A percentile compares a stretch with the other conserved stretches of the same genome.
Conservation (phyloP, 2,797 vertebrate species). For the Pseudocheirus occidentalis region DNA sequence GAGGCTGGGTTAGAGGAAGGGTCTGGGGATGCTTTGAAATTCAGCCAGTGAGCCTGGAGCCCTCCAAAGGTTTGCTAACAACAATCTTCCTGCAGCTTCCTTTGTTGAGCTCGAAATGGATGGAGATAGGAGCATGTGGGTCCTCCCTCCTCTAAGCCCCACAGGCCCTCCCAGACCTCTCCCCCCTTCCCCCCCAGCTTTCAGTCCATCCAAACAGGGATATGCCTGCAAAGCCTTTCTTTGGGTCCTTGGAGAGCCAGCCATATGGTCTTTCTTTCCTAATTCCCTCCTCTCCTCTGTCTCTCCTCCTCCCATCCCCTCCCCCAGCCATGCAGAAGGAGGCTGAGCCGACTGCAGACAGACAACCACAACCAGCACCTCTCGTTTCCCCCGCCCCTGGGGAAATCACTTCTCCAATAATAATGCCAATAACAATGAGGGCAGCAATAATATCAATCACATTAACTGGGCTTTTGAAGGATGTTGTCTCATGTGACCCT, state of each 20-base stretch:
- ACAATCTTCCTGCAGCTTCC: background rate
- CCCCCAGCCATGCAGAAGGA: background rate
- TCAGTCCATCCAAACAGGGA: background rate
- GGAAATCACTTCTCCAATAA: background rate
- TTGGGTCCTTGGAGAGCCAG: background rate
- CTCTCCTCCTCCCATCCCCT: background rate
- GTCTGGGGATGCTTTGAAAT: background rate
- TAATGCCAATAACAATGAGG: background rate
- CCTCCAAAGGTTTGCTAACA: background rate
- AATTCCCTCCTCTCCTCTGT: background rate
- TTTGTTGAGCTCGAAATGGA: background rate
- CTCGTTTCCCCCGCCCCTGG: background rate
- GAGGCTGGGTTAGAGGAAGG: background rate
- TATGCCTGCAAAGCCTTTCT: background rate
- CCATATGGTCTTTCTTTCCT: constrained; percentile 17
- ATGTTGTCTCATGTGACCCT: background rate
- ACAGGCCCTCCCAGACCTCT: background rate
- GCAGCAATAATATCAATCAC: background rate
- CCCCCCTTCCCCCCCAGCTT: background rate
- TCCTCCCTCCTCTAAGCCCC: background rate
- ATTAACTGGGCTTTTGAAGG: background rate
- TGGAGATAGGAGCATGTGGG: background rate
- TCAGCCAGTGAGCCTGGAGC: background rate
- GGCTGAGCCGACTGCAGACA: background rate
- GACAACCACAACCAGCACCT: too few relatives aligned